Evolutionary conservation across 2,113 vertebrate genomes (phyloP), one percentile per base, ranked within the genome.

Genomic region (Etia nguti): DNA sequence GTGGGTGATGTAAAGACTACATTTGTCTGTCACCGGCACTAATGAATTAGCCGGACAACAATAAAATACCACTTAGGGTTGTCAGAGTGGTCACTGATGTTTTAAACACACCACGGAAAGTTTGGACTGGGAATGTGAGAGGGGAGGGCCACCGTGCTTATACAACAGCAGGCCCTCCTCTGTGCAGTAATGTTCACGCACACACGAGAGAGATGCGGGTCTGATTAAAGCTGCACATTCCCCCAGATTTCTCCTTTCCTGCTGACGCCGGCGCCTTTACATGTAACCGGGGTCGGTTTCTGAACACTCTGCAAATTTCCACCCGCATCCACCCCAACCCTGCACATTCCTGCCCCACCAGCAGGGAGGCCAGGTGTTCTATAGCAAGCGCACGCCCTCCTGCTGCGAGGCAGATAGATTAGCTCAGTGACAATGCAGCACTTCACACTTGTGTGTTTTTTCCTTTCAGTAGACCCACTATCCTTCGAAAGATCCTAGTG

Each of bases 181-280:
- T 81, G 60, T 52, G 75, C 50, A 73, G 77, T 15, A 77, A 26
- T 75, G 15, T 34, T 8, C 22, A 7, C 10, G 8, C 18, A 57
- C 68, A 59, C 2, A 15, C 16, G 4, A 31, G 86, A 93, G 18
- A 65, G 80, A 93, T 86, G 68, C 84, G 84, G 81, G 90, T 91
- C 88, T 93, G 91, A 95, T 95, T 92, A 94, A 93, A 95, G 89
- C 86, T 91, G 90, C 91, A 92, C 92, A 92, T 94, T 93, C 88
- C 87, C 41, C 75, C 82, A 59, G 79, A 88, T 92, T 92, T 92
- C 79, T 24, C 54, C 65, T 41, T 88, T 93, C 50, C 91, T 92
- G 94, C 92, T 95, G 93, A 93, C 85, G 62, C 48, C 36, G 84
- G 87, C 87, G 89, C 89, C 90, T 95, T 90, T 90, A 88, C 92